Evolutionary conservation across 1,140 invertebrate genomes (phyloP).

Genomic region (Battus philenor): DNA sequence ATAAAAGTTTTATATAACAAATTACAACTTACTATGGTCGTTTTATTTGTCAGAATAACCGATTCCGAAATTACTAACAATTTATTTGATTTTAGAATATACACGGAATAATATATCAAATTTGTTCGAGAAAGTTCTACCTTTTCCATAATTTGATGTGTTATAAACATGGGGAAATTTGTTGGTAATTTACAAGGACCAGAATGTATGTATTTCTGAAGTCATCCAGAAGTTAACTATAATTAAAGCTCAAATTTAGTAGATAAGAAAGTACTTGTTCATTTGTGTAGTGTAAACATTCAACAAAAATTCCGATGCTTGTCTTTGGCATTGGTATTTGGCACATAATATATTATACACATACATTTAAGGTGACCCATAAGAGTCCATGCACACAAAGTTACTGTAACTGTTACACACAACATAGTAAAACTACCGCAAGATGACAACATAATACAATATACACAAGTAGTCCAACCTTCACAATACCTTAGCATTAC

Average conservation of each 20-base stretch:
- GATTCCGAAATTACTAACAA: conserved; percentile 35
- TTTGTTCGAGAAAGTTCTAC: conserved; percentile 39
- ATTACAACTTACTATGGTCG: conserved; percentile 57
- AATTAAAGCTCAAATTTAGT: conserved; percentile 72
- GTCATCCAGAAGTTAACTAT: conserved; percentile 59
- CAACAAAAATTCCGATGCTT: conserved; percentile 36
- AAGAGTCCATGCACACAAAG: conserved; percentile 35
- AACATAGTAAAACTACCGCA: conserved; percentile 2
- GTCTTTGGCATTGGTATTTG: conserved; percentile 33
- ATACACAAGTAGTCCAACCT: conserved; percentile 10
- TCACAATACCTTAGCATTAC: conserved; percentile 16
- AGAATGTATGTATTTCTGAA: conserved; percentile 36
- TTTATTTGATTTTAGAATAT: conserved; percentile 33
- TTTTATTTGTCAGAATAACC: conserved; percentile 46
- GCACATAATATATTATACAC: conserved; percentile 35
- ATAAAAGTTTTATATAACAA: conserved; percentile 53
- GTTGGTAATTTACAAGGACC: conserved; percentile 33
- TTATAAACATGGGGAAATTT: conserved; percentile 24
- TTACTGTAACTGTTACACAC: conserved; percentile 23
- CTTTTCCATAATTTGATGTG: conserved; percentile 32
- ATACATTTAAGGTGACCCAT: conserved; percentile 28
- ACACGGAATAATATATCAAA: conserved; percentile 46
- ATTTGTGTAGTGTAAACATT: conserved; percentile 30
- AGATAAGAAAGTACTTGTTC: conserved; percentile 37
- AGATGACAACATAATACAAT: conserved; percentile 4